Conservation (phyloP, 1,140 invertebrate species). For the Tenebrio molitor region DNA sequence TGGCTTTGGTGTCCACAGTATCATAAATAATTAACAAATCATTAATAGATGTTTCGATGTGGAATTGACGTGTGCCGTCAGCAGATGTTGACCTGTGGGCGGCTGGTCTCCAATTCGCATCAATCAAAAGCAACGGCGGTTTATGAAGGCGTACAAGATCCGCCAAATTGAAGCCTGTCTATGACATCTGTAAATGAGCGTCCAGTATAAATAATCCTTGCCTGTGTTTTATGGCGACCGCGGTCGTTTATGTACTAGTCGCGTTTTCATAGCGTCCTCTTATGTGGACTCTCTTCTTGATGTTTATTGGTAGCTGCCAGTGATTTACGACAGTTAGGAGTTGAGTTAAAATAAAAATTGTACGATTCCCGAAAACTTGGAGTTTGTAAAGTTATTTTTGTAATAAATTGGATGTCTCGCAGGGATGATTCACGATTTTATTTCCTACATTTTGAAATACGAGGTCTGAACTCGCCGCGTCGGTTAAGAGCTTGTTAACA, state of each 20-base stretch:
- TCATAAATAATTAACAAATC: constrained; percentile 46
- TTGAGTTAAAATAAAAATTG: neutral
- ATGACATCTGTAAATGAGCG: constrained; percentile 34
- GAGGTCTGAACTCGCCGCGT: neutral
- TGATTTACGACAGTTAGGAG: neutral
- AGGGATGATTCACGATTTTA: constrained; percentile 9
- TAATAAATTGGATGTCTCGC: neutral
- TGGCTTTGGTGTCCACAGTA: constrained; percentile 30
- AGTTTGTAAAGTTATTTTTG: constrained; percentile 4
- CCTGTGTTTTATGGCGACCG: constrained; percentile 1
- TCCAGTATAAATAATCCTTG: constrained; percentile 6
- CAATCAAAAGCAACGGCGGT: constrained; percentile 40
- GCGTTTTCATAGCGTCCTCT: neutral
- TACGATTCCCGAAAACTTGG: neutral
- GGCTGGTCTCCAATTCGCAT: constrained; percentile 35
- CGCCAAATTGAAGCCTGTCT: constrained; percentile 33
- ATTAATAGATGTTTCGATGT: constrained; percentile 44
- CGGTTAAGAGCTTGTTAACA: neutral
- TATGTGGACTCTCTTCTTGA: neutral
- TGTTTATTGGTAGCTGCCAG: neutral
- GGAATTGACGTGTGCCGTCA: constrained; percentile 39
- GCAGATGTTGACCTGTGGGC: constrained; percentile 39
- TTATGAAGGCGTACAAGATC: constrained; percentile 25
- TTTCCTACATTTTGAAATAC: neutral
- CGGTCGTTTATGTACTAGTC: constrained; percentile 22